Base-by-base conservation (phyloP, 2,888 invertebrate genomes). In the Agrotis segetum region DNA sequence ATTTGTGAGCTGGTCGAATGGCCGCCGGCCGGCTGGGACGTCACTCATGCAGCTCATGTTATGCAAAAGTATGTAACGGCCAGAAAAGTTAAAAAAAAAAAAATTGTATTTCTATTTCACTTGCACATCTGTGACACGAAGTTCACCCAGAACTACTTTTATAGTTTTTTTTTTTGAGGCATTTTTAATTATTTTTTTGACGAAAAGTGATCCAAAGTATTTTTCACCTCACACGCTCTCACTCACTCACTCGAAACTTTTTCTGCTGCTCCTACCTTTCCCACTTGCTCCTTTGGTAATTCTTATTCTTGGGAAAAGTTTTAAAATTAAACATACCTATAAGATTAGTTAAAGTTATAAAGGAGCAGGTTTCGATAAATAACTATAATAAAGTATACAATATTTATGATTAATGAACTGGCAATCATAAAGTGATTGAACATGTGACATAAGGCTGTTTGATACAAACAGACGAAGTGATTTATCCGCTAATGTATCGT, bases 371-470 rank as follows among this genome's bases (percentile, higher is more conserved):
- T 56, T 49, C 11, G 1, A 19, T 60, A 40, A 24, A 60, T 47
- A 71, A 60, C 24, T 40, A 2, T 67, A 55, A 40, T 47, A 71
- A 49, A 9, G 47, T 61, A 11, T 14, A 67, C 29, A 63, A 77
- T 68, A 78, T 68, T 63, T 59, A 68, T 74, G 40, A 63, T 66
- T 53, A 67, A 69, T 74, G 60, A 79, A 60, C 63, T 64, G 24
- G 47, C 62, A 65, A 79, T 79, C 59, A 29, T 70, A 21, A 79
- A 74, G 61, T 49, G 71, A 79, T 76, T 60, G 65, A 67, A 74
- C 76, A 60, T 63, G 21, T 63, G 69, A 79, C 56, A 61, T 71
- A 77, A 71, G 68, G 70, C 50, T 73, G 56, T 56, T 34, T 71
- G 46, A 79, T 76, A 71, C 49, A 65, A 73, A 69, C 60, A 24